Evolutionary conservation across 2,113 vertebrate genomes (phyloP).

Genomic region (Chlorodrepanis virens): DNA sequence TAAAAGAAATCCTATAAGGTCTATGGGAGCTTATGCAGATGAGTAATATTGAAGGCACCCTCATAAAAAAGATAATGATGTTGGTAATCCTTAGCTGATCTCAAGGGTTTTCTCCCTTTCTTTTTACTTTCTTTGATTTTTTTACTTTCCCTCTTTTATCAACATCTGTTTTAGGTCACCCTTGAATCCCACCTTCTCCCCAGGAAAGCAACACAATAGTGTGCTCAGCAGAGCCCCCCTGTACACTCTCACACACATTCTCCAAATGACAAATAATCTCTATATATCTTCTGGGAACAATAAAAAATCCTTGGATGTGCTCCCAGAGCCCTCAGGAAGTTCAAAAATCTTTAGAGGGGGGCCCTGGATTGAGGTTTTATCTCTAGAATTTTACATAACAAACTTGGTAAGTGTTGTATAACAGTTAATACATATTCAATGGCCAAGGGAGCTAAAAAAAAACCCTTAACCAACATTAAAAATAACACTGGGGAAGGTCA

Average conservation of each 20-base stretch:
- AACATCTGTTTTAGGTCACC: conserved; percentile 56
- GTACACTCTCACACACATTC: background rate
- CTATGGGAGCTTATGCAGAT: conserved; percentile 2
- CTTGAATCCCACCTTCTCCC: conserved; percentile 38
- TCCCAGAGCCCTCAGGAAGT: conserved; percentile 51
- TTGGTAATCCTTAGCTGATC: background rate
- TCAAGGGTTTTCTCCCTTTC: background rate
- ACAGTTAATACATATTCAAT: conserved; percentile 66
- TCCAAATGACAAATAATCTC: conserved; percentile 36
- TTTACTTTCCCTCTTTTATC: background rate
- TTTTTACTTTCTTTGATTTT: background rate
- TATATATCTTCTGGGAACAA: conserved; percentile 23
- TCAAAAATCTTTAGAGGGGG: conserved; percentile 32
- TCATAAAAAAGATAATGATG: conserved; percentile 12
- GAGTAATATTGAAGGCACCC: conserved; percentile 34
- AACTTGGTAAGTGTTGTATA: conserved; percentile 52
- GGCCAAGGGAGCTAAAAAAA: background rate
- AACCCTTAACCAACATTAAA: background rate
- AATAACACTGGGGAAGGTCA: conserved; percentile 41
- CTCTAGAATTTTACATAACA: conserved; percentile 47
- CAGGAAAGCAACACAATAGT: conserved; percentile 24
- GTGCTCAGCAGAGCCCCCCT: background rate
- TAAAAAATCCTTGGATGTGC: conserved; percentile 48
- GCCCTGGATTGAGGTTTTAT: conserved; percentile 42
- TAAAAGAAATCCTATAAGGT: background rate